Evolutionary conservation across 1,140 invertebrate species (phyloP).

Genomic region (Plutomurus gul): DNA sequence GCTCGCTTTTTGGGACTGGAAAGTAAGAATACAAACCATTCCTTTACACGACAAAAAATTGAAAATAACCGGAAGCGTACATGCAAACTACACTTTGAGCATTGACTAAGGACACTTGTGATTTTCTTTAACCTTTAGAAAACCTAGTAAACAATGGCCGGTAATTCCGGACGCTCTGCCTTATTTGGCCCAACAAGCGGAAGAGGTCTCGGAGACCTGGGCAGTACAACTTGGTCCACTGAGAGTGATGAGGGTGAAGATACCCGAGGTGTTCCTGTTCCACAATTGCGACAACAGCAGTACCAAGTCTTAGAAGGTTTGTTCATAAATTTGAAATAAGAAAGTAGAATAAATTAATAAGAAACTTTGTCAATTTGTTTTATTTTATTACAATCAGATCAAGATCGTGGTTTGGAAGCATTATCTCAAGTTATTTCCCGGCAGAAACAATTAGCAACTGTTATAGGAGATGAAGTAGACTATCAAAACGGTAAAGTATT

Average conservation of each 20-base stretch:
- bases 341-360: not conserved
- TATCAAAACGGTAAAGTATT: constrained; percentile 63
- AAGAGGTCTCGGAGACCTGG: constrained; percentile 60
- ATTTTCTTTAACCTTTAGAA: too few species aligned
- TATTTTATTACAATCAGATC: constrained; percentile 63
- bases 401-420: constrained; percentile 76
- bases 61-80: too few species aligned
- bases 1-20: too few species aligned
- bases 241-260: constrained; percentile 50
- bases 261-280: constrained; percentile 44
- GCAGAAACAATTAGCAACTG: constrained; percentile 76
- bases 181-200: constrained; percentile 31
- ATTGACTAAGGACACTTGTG: too few species aligned
- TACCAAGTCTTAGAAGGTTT: constrained; percentile 56
- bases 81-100: too few species aligned
- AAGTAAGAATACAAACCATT: too few species aligned
- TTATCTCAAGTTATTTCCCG: constrained; percentile 74
- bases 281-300: constrained; percentile 56
- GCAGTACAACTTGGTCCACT: constrained; percentile 60
- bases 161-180: not conserved
- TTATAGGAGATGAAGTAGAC: constrained; percentile 76
- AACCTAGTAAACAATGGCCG: constrained; percentile 35
- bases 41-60: too few species aligned
- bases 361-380: constrained; percentile 35
- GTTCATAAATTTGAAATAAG: too few species aligned